phyloP scores from a whole-genome alignment of 2,888 invertebrate genomes.

The Temnothorax ravouxi region DNA sequence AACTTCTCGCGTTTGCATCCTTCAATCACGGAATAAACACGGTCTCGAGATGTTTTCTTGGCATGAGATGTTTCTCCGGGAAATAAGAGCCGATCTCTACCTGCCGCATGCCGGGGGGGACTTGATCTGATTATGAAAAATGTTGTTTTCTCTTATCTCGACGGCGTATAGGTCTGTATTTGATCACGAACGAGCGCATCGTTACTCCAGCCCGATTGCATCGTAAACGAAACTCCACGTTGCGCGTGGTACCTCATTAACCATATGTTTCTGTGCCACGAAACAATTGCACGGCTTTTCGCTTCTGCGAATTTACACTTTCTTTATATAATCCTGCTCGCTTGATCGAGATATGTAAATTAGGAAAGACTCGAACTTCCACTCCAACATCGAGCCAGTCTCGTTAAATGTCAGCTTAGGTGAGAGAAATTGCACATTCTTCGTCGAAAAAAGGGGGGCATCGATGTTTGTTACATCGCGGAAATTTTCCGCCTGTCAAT shows the following conservation, averaged over 20 bases:
- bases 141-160: not conserved
- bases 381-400: not conserved
- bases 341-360: conserved; percentile 14
- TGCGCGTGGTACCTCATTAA: conserved; percentile 14
- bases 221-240: conserved; percentile 2
- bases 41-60: conserved; percentile 7
- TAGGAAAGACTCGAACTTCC: not conserved
- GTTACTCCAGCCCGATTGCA: not conserved
- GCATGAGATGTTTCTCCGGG: not conserved
- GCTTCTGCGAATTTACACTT: conserved; percentile 45
- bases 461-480: not conserved
- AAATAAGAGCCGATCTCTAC: not conserved
- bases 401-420: not conserved
- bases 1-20: not conserved
- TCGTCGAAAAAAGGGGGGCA: not conserved
- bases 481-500: conserved; percentile 10
- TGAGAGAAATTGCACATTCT: not conserved
- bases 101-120: not conserved
- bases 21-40: conserved; percentile 12
- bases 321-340: not conserved
- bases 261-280: conserved; percentile 37
- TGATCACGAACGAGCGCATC: not conserved
- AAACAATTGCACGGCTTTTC: conserved; percentile 38
- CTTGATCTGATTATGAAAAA: conserved; percentile 19
- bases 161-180: not conserved